Conservation (phyloP, 2,888 invertebrate genomes). For the Charanyca ferruginea region DNA sequence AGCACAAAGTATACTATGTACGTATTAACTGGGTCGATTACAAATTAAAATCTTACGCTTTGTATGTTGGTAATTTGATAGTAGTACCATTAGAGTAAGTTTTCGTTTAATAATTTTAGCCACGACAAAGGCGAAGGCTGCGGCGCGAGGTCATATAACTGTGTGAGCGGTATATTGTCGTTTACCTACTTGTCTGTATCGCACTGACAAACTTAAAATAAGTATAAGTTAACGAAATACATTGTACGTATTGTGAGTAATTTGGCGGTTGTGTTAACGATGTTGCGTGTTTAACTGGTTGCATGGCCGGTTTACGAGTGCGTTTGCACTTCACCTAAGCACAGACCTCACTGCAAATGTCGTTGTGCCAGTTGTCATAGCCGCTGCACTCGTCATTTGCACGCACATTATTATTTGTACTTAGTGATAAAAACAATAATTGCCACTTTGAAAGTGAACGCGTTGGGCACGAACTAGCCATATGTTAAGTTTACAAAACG, state of each 20-base stretch:
- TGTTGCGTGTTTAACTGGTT: slow-evolving; percentile 55
- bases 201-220: slow-evolving; percentile 46
- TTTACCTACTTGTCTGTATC: slow-evolving; percentile 57
- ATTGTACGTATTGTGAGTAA: slow-evolving; percentile 47
- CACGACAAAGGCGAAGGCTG: slow-evolving; percentile 82
- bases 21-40: not conserved
- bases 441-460: slow-evolving; percentile 50
- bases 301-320: slow-evolving; percentile 55
- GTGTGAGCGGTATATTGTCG: slow-evolving; percentile 74
- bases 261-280: slow-evolving; percentile 56
- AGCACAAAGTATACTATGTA: too few relatives aligned
- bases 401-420: slow-evolving; percentile 53
- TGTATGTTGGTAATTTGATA: slow-evolving; percentile 22
- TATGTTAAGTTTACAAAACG: slow-evolving; percentile 10
- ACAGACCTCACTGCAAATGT: slow-evolving; percentile 56
- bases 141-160: slow-evolving; percentile 81
- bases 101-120: slow-evolving; percentile 72
- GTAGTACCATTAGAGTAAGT: slow-evolving; percentile 51
- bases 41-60: not conserved
- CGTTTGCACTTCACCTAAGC: slow-evolving; percentile 58
- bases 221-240: slow-evolving; percentile 39
- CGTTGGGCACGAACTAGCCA: slow-evolving; percentile 50
- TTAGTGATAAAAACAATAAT: slow-evolving; percentile 56
- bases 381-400: slow-evolving; percentile 55
- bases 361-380: slow-evolving; percentile 68